Evolutionary conservation across 1,140 invertebrate species (phyloP).

Genomic region (Lordiphosa mommai): DNA sequence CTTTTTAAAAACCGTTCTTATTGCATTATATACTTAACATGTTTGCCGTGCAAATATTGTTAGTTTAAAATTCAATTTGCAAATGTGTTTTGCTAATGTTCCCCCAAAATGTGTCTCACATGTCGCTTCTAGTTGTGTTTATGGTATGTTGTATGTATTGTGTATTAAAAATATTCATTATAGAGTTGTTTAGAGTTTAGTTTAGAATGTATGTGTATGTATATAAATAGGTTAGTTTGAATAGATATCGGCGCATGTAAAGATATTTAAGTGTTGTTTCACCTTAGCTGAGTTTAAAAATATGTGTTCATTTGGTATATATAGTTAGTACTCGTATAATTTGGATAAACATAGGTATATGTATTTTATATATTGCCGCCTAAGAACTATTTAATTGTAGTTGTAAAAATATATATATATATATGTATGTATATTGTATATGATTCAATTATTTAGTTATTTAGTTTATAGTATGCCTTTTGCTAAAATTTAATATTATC

Average conservation of each 20-base stretch:
- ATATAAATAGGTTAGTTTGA: conserved; percentile 38
- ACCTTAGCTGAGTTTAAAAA: conserved; percentile 62
- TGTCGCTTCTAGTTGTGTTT: conserved; percentile 53
- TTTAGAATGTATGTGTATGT: conserved; percentile 22
- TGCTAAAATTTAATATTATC: conserved; percentile 79
- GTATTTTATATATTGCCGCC: conserved; percentile 20
- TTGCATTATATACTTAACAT: conserved; percentile 57
- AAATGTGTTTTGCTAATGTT: conserved; percentile 67
- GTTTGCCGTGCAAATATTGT: conserved; percentile 65
- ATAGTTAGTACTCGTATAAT: conserved; percentile 25
- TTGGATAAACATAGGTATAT: conserved; percentile 17
- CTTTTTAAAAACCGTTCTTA: conserved; percentile 74
- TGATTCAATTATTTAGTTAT: conserved; percentile 20
- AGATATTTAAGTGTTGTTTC: conserved; percentile 22
- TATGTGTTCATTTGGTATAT: conserved; percentile 27
- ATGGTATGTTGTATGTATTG: conserved; percentile 8
- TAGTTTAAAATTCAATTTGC: conserved; percentile 74
- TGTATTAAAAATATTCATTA: conserved; percentile 57
- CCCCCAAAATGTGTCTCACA: conserved; percentile 75
- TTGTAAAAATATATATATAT: conserved; percentile 51
- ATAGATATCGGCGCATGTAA: conserved; percentile 6
- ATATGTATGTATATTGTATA: conserved; percentile 7
- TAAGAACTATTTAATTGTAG: conserved; percentile 20
- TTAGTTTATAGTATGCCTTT: conserved; percentile 15
- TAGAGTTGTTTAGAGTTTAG: conserved; percentile 50